Conservation (phyloP, 1,140 invertebrate genomes). For the Maniola jurtina region DNA sequence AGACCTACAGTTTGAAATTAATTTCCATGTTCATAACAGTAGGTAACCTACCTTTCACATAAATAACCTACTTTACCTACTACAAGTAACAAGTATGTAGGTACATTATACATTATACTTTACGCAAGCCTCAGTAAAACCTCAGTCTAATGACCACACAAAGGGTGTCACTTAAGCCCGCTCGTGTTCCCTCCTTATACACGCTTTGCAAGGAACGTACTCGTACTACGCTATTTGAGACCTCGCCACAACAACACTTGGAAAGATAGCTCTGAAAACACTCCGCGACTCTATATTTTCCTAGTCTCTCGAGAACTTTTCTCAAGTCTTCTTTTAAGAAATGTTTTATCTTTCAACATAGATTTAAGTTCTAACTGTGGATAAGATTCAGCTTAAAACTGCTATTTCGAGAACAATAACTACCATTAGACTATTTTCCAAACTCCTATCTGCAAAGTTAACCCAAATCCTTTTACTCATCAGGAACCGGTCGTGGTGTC, state of each 20-base stretch:
- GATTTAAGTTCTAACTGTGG: too few relatives aligned
- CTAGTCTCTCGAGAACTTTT: neutral
- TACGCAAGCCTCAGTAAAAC: neutral
- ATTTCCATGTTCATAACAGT: too few relatives aligned
- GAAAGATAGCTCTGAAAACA: constrained; percentile 6
- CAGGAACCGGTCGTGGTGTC: too few relatives aligned
- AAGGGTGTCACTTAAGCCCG: constrained; percentile 11
- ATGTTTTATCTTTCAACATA: too few relatives aligned
- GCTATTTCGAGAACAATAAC: too few relatives aligned
- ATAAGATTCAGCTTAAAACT: too few relatives aligned
- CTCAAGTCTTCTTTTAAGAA: too few relatives aligned
- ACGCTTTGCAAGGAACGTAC: neutral
- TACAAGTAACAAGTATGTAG: neutral
- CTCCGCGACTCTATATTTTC: neutral
- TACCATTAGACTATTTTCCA: too few relatives aligned
- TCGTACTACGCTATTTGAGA: neutral
- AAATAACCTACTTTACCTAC: neutral
- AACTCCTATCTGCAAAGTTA: too few relatives aligned
- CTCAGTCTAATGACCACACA: constrained; percentile 13
- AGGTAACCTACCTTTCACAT: neutral
- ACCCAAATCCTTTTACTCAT: too few relatives aligned
- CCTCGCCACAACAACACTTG: neutral
- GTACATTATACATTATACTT: neutral
- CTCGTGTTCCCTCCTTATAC: constrained; percentile 7
- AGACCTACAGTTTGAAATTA: too few relatives aligned